A percentile compares a stretch with the other conserved stretches of the same genome.
phyloP scores from a whole-genome alignment of 1,140 invertebrate genomes.

The Holotrichia oblita region DNA sequence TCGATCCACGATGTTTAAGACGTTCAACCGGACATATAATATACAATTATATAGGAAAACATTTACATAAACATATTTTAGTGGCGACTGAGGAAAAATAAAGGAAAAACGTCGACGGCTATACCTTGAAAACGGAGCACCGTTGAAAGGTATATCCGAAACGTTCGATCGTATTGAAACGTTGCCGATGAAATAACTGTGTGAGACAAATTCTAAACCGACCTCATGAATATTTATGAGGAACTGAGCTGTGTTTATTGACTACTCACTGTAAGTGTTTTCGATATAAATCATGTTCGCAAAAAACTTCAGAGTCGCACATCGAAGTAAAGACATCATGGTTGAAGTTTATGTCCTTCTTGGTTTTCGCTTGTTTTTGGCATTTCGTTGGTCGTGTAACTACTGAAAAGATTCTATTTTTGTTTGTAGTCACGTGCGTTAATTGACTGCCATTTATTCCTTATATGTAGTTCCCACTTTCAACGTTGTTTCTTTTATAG shows the following conservation, averaged over 20 bases:
- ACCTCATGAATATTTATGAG: slow-evolving; percentile 20
- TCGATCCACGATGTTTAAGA: slow-evolving; percentile 42
- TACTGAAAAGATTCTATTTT: neutral
- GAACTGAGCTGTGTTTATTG: slow-evolving; percentile 28
- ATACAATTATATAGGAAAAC: slow-evolving; percentile 36
- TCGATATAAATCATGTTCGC: slow-evolving; percentile 34
- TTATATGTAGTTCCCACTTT: no score
- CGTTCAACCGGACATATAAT: slow-evolving; percentile 35
- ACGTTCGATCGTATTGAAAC: slow-evolving; percentile 21
- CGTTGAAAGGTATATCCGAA: neutral
- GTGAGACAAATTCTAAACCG: slow-evolving; percentile 28
- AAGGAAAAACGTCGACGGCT: slow-evolving; percentile 18
- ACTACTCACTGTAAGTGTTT: slow-evolving; percentile 26
- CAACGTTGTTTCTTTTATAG: no score
- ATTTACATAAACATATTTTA: slow-evolving; percentile 36
- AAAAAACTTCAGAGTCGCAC: neutral
- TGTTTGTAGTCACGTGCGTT: no score
- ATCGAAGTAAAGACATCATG: slow-evolving; percentile 27
- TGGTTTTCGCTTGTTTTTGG: neutral
- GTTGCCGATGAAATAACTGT: slow-evolving; percentile 35
- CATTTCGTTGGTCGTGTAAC: neutral
- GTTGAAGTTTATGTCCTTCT: slow-evolving; percentile 10
- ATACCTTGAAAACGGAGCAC: neutral
- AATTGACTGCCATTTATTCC: no score
- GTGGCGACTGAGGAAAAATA: slow-evolving; percentile 30